Percentiles rank a stretch among this genome's conserved stretches.
Conservation (phyloP, 2,888 invertebrate genomes). For the Polydrusus tereticollis region DNA sequence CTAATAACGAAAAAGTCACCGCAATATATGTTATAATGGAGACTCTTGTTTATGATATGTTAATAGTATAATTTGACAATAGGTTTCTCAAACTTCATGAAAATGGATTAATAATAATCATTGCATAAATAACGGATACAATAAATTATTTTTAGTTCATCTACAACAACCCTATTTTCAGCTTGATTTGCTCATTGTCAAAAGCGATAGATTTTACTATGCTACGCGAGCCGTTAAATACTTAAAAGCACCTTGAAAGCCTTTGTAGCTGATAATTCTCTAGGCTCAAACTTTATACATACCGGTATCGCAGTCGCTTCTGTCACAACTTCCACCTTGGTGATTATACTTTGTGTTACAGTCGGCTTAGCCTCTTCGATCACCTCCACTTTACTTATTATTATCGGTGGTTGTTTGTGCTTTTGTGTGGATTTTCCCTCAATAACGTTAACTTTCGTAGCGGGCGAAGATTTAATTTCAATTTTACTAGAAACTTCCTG, state of each 20-base stretch:
- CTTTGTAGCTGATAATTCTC: slow-evolving; percentile 9
- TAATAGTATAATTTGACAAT: too few species aligned
- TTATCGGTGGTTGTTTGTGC: slow-evolving; percentile 55
- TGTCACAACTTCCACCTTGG: slow-evolving; percentile 47
- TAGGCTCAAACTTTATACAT: slow-evolving; percentile 22
- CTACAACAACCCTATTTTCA: neutral
- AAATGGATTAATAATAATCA: too few species aligned
- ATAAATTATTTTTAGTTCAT: neutral
- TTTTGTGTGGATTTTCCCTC: slow-evolving; percentile 64
- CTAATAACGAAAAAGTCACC: too few species aligned
- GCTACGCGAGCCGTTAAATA: neutral
- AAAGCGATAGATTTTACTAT: neutral
- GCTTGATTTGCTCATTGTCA: neutral
- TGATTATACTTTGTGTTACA: slow-evolving; percentile 35
- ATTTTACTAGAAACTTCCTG: slow-evolving; percentile 67
- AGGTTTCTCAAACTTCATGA: too few species aligned
- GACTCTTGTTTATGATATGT: too few species aligned
- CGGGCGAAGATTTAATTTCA: slow-evolving; percentile 71
- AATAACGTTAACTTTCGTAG: slow-evolving; percentile 63
- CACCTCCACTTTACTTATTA: slow-evolving; percentile 54
- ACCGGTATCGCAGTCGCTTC: slow-evolving; percentile 37
- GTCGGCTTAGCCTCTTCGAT: slow-evolving; percentile 44
- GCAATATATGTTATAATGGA: too few species aligned
- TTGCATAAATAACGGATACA: too few species aligned
- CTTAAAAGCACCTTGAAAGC: neutral